Percentiles rank a stretch among this genome's conserved stretches.
These are phyloP conservation scores for Aspidiotus rigidus DNA, from an alignment of 2,888 invertebrate genomes.

Conservation along the genomic window DNA sequence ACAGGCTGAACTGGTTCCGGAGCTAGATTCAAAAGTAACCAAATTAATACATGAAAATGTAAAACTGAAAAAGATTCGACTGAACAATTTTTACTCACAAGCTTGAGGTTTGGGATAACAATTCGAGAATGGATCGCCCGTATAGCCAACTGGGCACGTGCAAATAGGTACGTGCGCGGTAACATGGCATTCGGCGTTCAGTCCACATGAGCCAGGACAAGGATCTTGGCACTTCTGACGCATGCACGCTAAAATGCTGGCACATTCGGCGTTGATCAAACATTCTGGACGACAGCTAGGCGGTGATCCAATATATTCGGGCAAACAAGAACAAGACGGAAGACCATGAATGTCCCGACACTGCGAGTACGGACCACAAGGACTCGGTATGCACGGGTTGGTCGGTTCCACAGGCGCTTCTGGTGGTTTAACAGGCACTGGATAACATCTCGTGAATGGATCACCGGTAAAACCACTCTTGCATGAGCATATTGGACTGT, in stretches of 20 bases:
- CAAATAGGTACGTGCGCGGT: slow-evolving; percentile 47
- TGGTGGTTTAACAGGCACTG: slow-evolving; percentile 40
- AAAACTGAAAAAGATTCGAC: not conserved
- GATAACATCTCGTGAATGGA: slow-evolving; percentile 55
- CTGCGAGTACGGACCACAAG: slow-evolving; percentile 42
- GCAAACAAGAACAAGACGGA: slow-evolving; percentile 44
- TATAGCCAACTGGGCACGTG: slow-evolving; percentile 43
- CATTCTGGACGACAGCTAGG: slow-evolving; percentile 69
- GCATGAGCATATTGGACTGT: slow-evolving; percentile 63
- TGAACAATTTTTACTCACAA: slow-evolving; percentile 37
- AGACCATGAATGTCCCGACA: slow-evolving; percentile 41
- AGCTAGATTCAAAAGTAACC: not conserved
- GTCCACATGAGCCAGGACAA: slow-evolving; percentile 45
- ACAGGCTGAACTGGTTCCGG: slow-evolving; percentile 1
- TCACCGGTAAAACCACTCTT: slow-evolving; percentile 53
- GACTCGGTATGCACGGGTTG: slow-evolving; percentile 44
- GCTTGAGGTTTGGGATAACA: slow-evolving; percentile 42
- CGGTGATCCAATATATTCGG: slow-evolving; percentile 43
- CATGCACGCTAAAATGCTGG: slow-evolving; percentile 43
- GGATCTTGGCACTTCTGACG: slow-evolving; percentile 45
- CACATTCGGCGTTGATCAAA: slow-evolving; percentile 50
- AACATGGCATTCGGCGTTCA: slow-evolving; percentile 45
- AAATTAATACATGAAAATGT: not conserved
- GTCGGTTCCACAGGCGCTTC: slow-evolving; percentile 37
- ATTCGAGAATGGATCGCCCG: slow-evolving; percentile 41